These are phyloP conservation scores for Schizopygopsis malacanthus DNA, from an alignment of 2,797 vertebrate genomes.

Conservation along the genomic window DNA sequence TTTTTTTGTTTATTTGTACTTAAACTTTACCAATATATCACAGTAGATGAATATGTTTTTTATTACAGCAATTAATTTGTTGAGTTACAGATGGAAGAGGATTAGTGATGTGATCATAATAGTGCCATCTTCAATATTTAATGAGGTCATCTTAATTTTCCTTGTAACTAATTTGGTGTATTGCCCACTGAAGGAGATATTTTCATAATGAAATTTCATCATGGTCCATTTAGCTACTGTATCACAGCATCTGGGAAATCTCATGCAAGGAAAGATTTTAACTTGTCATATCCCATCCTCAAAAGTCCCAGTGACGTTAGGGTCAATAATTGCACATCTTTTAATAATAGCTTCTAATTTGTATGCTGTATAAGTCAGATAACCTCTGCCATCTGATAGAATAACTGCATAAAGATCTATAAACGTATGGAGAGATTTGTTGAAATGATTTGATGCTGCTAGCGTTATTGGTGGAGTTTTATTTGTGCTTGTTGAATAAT, in stretches of 20 bases:
- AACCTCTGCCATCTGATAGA: slow-evolving; percentile 43
- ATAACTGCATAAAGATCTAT: slow-evolving; percentile 45
- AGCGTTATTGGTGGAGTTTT: slow-evolving; percentile 52
- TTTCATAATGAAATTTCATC: slow-evolving; percentile 40
- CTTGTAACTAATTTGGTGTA: slow-evolving; percentile 40
- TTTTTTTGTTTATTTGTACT: slow-evolving; percentile 9
- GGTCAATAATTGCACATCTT: slow-evolving; percentile 1
- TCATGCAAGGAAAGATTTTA: slow-evolving; percentile 32
- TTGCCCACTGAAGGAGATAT: slow-evolving; percentile 34
- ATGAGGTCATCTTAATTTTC: slow-evolving; percentile 43
- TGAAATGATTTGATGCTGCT: slow-evolving; percentile 31
- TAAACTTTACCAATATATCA: background rate
- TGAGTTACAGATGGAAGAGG: slow-evolving; percentile 29
- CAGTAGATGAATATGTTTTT: slow-evolving; percentile 8
- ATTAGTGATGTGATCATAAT: slow-evolving; percentile 42
- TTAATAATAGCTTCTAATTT: slow-evolving; percentile 33
- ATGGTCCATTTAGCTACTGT: slow-evolving; percentile 31
- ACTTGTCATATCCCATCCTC: background rate
- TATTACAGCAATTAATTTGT: slow-evolving; percentile 26
- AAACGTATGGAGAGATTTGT: slow-evolving; percentile 58
- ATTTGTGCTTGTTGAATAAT: slow-evolving; percentile 57
- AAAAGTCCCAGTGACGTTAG: background rate
- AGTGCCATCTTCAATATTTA: slow-evolving; percentile 35
- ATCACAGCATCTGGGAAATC: slow-evolving; percentile 50
- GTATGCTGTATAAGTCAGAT: slow-evolving; percentile 37